These are phyloP conservation scores for Pseudococcus viburni DNA, from an alignment of 2,888 invertebrate species.

Conservation along the genomic window DNA sequence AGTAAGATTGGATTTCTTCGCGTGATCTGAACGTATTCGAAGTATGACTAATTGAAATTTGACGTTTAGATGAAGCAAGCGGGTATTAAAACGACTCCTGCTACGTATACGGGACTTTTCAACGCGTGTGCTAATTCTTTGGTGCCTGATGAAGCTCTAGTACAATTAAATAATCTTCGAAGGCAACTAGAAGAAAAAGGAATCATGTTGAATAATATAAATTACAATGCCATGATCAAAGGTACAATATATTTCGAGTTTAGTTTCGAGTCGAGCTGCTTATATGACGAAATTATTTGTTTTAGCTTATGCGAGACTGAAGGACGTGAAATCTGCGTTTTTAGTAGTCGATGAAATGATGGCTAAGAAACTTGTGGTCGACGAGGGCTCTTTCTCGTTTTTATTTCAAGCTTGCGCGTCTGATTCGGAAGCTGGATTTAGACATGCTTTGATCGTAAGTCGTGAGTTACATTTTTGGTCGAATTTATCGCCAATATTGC, in stretches of 20 bases:
- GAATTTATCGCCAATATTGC: not conserved
- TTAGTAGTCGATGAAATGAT: conserved; percentile 88
- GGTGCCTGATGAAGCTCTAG: conserved; percentile 78
- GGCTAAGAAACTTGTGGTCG: conserved; percentile 76
- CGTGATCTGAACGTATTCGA: not conserved
- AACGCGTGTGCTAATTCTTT: conserved; percentile 90
- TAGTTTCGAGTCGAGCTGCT: not conserved
- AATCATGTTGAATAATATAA: conserved; percentile 80
- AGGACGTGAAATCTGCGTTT: conserved; percentile 84
- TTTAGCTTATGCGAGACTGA: conserved; percentile 85
- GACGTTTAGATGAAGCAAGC: conserved; percentile 80
- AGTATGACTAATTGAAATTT: not conserved
- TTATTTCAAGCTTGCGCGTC: conserved; percentile 87
- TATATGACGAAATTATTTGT: conserved; percentile 60
- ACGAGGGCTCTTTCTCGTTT: conserved; percentile 82
- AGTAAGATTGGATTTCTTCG: conserved; percentile 70
- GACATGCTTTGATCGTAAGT: conserved; percentile 80
- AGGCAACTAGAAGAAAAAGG: conserved; percentile 80
- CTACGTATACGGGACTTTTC: conserved; percentile 88
- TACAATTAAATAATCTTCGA: conserved; percentile 78
- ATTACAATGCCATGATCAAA: conserved; percentile 92
- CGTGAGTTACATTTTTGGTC: not conserved
- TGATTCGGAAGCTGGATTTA: conserved; percentile 84
- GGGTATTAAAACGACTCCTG: conserved; percentile 78
- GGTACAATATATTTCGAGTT: conserved; percentile 69